Evolutionary conservation across 2,113 vertebrate species (phyloP), one percentile per base, ranked within the genome.

Genomic region (Gnathonemus longibarbis): DNA sequence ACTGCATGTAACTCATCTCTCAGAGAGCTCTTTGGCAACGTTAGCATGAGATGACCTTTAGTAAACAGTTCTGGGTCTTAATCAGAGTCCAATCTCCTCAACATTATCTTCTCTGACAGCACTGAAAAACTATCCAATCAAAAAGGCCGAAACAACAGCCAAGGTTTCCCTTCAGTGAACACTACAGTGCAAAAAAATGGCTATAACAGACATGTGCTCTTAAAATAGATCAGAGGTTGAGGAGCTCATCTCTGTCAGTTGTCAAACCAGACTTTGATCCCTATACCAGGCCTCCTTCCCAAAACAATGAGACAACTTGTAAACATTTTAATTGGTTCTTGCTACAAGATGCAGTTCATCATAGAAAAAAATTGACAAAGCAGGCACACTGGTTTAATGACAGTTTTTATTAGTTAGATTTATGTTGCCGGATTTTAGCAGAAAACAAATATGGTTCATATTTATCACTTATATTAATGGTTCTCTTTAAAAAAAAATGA

Each of bases 41-140:
- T 84, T 56, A 89, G 48, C 45, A 35, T 56, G 15, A n/a, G 50
- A 53, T 89, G 88, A 89, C 49, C 88, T 89, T 89, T 89, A 5
- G 31, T 53, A 89, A 84, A 89, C 74, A n/a, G 31, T 52, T 35
- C 70, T 35, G 50, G 88, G 9, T 88, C 88, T 88, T 88, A 70
- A 74, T 88, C 88, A 88, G 56, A 88, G 42, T 46, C 42, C 58
- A 42, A 49, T 70, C 62, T 53, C 49, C 49, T 52, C 74, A 42
- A 66, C 56, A 66, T 88, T 46, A 46, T 24, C 21, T 13, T 88
- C 39, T 46, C 58, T 88, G 88, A 83, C 13, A 89, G 49, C 31
- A 8, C 13, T 46, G 70, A 77, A 77, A 66, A 89, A 70, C 88
- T 31, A 9, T 31, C 62, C 11, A 77, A 50, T 77, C 88, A 77